phyloP scores from a whole-genome alignment of 1,140 invertebrate species.

The Papilio machaon region DNA sequence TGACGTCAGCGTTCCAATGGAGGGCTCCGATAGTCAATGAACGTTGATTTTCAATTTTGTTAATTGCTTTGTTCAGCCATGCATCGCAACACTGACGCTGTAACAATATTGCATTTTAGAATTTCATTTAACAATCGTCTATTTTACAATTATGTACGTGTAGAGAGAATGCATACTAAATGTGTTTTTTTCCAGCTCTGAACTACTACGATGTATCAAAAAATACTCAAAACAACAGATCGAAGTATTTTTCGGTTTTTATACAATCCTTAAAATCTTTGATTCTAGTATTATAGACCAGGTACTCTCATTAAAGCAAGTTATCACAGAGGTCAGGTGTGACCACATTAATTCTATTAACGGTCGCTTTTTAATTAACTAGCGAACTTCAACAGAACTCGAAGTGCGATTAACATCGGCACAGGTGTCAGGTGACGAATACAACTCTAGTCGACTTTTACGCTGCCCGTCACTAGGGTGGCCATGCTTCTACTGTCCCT shows the following conservation, averaged over 20 bases:
- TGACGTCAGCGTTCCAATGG: neutral
- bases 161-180: no score
- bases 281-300: neutral
- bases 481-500: neutral
- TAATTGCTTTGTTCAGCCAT: constrained; percentile 1
- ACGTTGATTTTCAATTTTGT: constrained; percentile 11
- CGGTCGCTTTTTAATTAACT: constrained; percentile 32
- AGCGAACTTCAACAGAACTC: constrained; percentile 5
- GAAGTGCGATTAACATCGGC: constrained; percentile 50
- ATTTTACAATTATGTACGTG: neutral
- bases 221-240: no score
- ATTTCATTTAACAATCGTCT: neutral
- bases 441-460: constrained; percentile 31
- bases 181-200: no score
- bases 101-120: neutral
- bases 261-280: no score
- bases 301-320: neutral
- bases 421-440: constrained; percentile 50
- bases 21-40: neutral
- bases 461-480: neutral
- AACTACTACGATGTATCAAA: no score
- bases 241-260: no score
- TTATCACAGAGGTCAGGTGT: neutral
- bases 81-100: neutral
- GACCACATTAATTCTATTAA: neutral